Evolutionary conservation across 2,797 vertebrate species (phyloP).

Genomic region (Anguilla marmorata): DNA sequence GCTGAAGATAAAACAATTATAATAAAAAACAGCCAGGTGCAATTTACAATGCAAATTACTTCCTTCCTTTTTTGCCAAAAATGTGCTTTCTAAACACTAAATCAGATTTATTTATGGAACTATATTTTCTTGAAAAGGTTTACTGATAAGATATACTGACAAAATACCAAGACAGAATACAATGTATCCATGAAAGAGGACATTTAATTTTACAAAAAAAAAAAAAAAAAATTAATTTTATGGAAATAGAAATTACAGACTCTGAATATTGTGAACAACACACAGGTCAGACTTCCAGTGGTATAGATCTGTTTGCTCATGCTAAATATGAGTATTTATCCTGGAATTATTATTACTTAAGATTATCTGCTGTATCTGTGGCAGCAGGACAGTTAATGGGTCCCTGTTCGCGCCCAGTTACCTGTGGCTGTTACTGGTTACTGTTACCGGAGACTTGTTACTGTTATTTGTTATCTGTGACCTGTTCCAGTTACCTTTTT

Average conservation of each 20-base stretch:
- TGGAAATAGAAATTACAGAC: neutral
- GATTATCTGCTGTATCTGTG: neutral
- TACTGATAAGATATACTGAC: conserved; percentile 34
- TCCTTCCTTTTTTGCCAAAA: neutral
- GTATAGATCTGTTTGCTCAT: neutral
- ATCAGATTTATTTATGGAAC: neutral
- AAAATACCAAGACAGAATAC: neutral
- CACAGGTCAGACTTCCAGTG: neutral
- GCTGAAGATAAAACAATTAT: neutral
- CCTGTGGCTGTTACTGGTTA: no score
- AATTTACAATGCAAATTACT: neutral
- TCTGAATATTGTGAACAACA: neutral
- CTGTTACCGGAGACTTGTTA: no score
- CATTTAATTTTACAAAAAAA: neutral
- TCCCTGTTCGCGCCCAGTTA: no score
- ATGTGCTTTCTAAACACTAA: neutral
- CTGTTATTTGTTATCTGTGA: no score
- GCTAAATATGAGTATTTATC: neutral
- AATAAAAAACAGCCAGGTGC: neutral
- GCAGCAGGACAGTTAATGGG: neutral
- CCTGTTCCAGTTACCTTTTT: no score
- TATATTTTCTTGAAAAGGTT: conserved; percentile 26
- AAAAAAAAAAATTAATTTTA: neutral
- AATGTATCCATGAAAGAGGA: neutral
- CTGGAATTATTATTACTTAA: neutral